Evolutionary conservation across 30 jellyfish, hydroid and myxozoan genomes (phyloP).

Genomic region (Aurelia aurita): DNA sequence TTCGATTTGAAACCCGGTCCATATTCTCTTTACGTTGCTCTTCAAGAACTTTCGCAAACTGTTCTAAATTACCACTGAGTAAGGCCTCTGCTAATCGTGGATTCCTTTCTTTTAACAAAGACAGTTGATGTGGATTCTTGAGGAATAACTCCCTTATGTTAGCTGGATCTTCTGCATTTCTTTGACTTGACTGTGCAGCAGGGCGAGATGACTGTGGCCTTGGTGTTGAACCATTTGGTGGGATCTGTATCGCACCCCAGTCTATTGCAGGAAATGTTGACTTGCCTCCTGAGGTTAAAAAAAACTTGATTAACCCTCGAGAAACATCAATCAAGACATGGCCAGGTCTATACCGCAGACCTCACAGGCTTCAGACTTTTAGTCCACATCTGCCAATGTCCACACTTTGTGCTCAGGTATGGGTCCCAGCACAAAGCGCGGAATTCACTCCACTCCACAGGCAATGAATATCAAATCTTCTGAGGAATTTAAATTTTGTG

Average conservation of each 20-base stretch:
- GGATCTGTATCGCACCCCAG: conserved; percentile 94
- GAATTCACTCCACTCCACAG: too few relatives aligned
- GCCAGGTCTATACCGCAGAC: too few relatives aligned
- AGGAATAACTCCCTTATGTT: conserved; percentile 83
- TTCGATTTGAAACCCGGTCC: conserved; percentile 86
- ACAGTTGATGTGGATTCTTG: conserved; percentile 88
- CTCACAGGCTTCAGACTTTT: too few relatives aligned
- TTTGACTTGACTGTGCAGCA: conserved; percentile 39
- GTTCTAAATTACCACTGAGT: conserved; percentile 73
- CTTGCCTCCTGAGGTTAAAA: conserved; percentile 5
- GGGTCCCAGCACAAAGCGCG: too few relatives aligned
- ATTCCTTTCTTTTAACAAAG: conserved; percentile 91
- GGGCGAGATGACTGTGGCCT: conserved; percentile 41
- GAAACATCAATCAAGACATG: too few relatives aligned
- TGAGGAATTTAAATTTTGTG: too few relatives aligned
- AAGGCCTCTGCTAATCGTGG: conserved; percentile 98
- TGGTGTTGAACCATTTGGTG: conserved; percentile 65
- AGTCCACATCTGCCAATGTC: too few relatives aligned
- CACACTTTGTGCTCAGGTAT: too few relatives aligned
- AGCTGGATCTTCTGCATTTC: conserved; percentile 86
- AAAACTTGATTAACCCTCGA: too few relatives aligned
- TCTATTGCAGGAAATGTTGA: conserved; percentile 65
- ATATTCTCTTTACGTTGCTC: conserved; percentile 86
- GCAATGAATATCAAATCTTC: too few relatives aligned
- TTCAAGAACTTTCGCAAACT: conserved; percentile 79